Conservation (phyloP, 2,113 vertebrate species). For the Paradoxurus hermaphroditus region DNA sequence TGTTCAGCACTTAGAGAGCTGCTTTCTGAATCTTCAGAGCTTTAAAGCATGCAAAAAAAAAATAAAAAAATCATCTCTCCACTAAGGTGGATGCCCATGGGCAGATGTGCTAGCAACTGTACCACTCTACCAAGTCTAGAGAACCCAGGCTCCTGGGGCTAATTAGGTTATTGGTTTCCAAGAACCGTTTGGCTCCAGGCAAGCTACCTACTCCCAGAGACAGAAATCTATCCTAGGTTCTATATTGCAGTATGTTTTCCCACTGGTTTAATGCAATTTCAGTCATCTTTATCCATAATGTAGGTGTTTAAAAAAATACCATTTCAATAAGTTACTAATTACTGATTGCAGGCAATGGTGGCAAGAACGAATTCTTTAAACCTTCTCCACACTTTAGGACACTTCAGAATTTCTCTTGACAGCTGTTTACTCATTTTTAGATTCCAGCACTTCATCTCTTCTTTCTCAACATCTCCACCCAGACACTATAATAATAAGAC, state of each 20-base stretch:
- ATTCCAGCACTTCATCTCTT: slow-evolving; percentile 16
- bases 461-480: slow-evolving; percentile 5
- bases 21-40: slow-evolving; percentile 29
- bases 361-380: slow-evolving; percentile 33
- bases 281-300: slow-evolving; percentile 16
- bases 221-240: slow-evolving; percentile 18
- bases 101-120: neutral
- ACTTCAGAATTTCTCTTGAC: slow-evolving; percentile 37
- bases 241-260: neutral
- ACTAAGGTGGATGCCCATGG: neutral
- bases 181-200: slow-evolving; percentile 30
- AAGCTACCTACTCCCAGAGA: neutral
- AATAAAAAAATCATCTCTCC: neutral
- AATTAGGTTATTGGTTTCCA: slow-evolving; percentile 43
- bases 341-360: slow-evolving; percentile 26
- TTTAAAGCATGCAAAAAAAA: neutral
- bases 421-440: slow-evolving; percentile 48
- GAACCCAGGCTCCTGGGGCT: neutral
- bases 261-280: slow-evolving; percentile 9
- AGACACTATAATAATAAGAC: slow-evolving; percentile 49
- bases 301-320: slow-evolving; percentile 52
- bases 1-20: neutral
- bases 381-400: neutral
- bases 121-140: neutral
- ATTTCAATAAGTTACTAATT: slow-evolving; percentile 47